phyloP scores from a whole-genome alignment of 2,888 invertebrate genomes.

The Tiliacea aurago region DNA sequence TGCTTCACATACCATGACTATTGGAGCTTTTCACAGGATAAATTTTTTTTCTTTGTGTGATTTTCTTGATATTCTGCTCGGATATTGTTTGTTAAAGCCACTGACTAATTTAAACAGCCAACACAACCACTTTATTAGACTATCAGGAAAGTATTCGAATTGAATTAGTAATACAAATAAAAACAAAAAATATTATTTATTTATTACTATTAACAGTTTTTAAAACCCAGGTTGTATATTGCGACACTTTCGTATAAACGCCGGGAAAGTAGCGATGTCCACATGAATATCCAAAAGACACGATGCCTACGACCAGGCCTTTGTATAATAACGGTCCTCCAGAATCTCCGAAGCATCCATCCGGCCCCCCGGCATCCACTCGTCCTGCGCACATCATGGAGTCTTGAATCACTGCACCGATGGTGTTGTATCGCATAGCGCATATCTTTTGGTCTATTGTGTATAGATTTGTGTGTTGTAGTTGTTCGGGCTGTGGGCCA shows the following conservation, averaged over 20 bases:
- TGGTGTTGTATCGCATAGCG: slow-evolving; percentile 77
- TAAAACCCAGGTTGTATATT: slow-evolving; percentile 85
- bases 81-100: neutral
- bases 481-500: slow-evolving; percentile 82
- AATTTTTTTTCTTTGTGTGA: neutral
- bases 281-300: slow-evolving; percentile 86
- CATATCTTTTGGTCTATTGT: slow-evolving; percentile 80
- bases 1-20: neutral
- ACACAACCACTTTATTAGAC: neutral
- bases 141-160: neutral
- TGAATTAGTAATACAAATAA: neutral
- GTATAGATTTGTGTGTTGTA: slow-evolving; percentile 79
- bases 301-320: slow-evolving; percentile 84
- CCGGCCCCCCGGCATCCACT: slow-evolving; percentile 81
- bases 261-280: slow-evolving; percentile 85
- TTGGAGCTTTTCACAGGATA: neutral
- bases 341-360: slow-evolving; percentile 87
- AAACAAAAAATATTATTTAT: slow-evolving; percentile 61
- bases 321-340: slow-evolving; percentile 86
- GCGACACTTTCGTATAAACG: slow-evolving; percentile 85
- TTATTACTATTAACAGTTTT: slow-evolving; percentile 79
- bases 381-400: slow-evolving; percentile 86
- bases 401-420: slow-evolving; percentile 79
- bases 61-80: neutral
- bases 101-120: neutral